Conservation (phyloP, 2,113 vertebrate species). For the Myotis brandtii region DNA sequence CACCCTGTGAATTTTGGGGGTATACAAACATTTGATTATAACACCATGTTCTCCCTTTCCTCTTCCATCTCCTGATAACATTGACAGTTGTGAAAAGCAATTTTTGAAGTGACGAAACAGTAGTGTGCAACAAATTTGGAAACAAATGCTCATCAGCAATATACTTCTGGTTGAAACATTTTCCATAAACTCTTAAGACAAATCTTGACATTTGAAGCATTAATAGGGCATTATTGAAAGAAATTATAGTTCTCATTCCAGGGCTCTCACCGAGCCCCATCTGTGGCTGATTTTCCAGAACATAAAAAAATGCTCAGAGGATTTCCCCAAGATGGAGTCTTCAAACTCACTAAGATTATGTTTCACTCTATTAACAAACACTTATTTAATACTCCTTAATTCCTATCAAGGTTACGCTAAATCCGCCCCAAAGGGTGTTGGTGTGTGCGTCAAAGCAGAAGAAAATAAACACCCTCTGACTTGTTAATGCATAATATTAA, state of each 20-base stretch:
- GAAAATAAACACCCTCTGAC: background rate
- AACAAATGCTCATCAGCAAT: background rate
- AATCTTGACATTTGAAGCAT: conserved; percentile 21
- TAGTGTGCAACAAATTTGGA: background rate
- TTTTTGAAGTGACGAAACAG: background rate
- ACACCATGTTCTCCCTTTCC: background rate
- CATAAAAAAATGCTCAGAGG: background rate
- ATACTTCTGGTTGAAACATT: background rate
- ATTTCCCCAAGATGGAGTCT: background rate
- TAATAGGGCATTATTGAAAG: background rate
- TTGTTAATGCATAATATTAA: background rate
- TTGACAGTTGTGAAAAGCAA: background rate
- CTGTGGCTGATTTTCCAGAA: conserved; percentile 21
- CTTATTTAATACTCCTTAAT: conserved; percentile 5
- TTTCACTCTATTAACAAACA: conserved; percentile 38
- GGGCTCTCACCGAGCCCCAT: background rate
- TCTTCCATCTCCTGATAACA: background rate
- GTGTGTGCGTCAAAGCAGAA: background rate
- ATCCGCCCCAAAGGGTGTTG: background rate
- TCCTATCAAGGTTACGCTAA: background rate
- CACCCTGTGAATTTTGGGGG: background rate
- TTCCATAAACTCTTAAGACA: background rate
- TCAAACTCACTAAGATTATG: background rate
- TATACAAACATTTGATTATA: background rate
- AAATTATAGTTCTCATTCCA: background rate